Evolutionary conservation across 1,140 invertebrate species (phyloP).

Genomic region (Pseudomyrmex concolor): DNA sequence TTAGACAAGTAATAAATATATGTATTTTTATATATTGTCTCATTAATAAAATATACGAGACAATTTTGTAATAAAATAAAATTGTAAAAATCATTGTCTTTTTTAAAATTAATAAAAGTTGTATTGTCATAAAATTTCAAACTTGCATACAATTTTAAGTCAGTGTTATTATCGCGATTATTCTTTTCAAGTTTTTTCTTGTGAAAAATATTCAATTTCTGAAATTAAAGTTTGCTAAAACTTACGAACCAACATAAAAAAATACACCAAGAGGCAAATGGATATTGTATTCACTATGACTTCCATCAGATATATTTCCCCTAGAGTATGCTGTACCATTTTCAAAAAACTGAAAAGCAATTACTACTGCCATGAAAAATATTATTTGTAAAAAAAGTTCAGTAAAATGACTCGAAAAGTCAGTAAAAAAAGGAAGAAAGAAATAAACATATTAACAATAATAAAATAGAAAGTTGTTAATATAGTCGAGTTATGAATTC

Average conservation of each 20-base stretch:
- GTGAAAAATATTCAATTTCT: neutral
- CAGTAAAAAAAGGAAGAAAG: neutral
- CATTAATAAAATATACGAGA: too few species aligned
- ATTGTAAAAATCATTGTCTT: too few species aligned
- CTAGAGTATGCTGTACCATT: conserved; percentile 60
- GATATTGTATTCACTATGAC: conserved; percentile 73
- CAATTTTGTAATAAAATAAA: too few species aligned
- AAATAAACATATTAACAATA: neutral
- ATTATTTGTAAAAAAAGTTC: neutral
- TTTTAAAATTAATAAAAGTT: too few species aligned
- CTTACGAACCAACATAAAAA: conserved; percentile 64
- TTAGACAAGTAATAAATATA: neutral
- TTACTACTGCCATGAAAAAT: neutral
- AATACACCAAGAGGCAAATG: conserved; percentile 76
- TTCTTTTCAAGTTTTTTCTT: conserved; percentile 34
- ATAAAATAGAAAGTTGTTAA: neutral
- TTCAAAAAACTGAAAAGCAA: conserved; percentile 46
- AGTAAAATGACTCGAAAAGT: too few species aligned
- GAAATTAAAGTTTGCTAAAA: neutral
- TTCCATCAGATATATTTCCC: conserved; percentile 75
- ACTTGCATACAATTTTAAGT: neutral
- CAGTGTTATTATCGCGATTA: neutral
- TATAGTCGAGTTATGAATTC: too few species aligned
- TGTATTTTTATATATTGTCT: too few species aligned
- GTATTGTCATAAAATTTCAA: too few species aligned